Conservation (phyloP, 2,113 vertebrate genomes). For the Neodon shergylaensis region DNA sequence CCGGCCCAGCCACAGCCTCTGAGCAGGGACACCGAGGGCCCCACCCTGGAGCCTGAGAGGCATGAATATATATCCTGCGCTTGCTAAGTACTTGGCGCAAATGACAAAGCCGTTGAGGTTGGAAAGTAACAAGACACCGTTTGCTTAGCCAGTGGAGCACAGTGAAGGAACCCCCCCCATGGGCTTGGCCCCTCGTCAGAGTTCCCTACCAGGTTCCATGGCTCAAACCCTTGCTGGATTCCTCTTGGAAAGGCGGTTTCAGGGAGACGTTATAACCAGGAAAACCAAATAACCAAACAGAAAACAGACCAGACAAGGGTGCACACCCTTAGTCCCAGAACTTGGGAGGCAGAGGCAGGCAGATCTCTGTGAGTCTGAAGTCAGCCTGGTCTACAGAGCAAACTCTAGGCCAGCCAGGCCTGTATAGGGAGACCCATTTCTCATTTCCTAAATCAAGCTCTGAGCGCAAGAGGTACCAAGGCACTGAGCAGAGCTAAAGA, state of each 20-base stretch:
- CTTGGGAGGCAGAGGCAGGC: not conserved
- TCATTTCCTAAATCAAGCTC: not conserved
- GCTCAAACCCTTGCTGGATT: not conserved
- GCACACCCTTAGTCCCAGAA: not conserved
- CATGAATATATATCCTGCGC: not conserved
- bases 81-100: conserved; percentile 37
- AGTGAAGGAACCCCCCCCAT: not conserved
- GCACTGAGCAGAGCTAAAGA: not conserved
- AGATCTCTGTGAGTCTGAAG: not conserved
- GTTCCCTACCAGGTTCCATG: not conserved
- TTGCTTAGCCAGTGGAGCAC: conserved; percentile 45
- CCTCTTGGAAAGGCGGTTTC: not conserved
- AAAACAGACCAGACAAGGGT: not conserved
- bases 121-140: not conserved
- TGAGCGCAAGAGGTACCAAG: not conserved
- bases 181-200: not conserved
- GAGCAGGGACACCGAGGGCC: not conserved
- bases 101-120: not conserved
- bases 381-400: not conserved
- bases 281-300: not conserved
- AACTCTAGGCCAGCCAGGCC: not conserved
- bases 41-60: conserved; percentile 19
- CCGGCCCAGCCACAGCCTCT: not conserved
- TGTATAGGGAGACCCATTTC: not conserved
- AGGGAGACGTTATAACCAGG: not conserved